Percentiles rank a stretch among this genome's conserved stretches.
phyloP scores from a whole-genome alignment of 2,113 vertebrate genomes.

The Morone saxatilis region DNA sequence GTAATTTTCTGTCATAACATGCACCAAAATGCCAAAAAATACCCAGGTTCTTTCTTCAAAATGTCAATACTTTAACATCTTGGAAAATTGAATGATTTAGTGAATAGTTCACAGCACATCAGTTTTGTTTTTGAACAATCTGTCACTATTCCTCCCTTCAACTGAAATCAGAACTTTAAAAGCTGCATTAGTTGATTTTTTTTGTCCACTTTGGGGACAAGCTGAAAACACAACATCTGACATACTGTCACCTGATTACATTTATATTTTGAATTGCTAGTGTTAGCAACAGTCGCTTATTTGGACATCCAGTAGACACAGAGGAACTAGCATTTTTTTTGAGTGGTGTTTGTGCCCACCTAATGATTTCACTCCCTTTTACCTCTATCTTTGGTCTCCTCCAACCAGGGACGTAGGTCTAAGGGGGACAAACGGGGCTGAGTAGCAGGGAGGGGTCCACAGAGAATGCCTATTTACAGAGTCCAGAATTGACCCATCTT shows the following conservation, averaged over 20 bases:
- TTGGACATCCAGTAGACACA: neutral
- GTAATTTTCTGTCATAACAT: constrained; percentile 25
- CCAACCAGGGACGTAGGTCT: neutral
- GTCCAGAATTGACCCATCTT: too few species aligned
- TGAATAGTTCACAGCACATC: neutral
- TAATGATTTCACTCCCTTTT: neutral
- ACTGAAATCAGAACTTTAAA: neutral
- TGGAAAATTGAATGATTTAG: constrained; percentile 8
- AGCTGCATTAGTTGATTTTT: neutral
- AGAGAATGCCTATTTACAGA: too few species aligned
- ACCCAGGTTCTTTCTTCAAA: neutral
- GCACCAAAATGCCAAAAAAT: neutral
- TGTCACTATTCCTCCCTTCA: neutral
- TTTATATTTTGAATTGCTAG: too few species aligned
- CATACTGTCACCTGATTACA: too few species aligned
- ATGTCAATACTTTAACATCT: neutral
- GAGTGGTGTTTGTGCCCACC: neutral
- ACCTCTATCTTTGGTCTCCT: neutral
- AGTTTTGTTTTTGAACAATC: neutral
- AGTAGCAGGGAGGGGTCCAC: too few species aligned
- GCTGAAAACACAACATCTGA: too few species aligned
- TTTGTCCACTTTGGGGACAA: neutral
- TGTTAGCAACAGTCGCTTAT: neutral
- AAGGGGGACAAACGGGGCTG: too few species aligned
- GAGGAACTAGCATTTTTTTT: neutral